Evolutionary conservation across 1,140 invertebrate genomes (phyloP), one percentile per base, ranked within the genome.

Genomic region (Heliconius hewitsoni): DNA sequence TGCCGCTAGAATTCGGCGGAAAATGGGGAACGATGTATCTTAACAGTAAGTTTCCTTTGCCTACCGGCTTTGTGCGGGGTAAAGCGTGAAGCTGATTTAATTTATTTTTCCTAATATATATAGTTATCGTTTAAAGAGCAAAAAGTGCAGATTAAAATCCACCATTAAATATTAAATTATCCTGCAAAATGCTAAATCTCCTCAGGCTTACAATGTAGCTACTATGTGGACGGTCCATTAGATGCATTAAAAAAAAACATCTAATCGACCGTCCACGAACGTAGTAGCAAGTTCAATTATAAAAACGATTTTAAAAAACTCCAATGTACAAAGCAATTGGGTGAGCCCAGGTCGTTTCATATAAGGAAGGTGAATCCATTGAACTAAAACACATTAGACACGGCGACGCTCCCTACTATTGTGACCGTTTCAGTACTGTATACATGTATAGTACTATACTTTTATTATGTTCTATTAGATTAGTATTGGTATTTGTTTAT

Each of bases 381-480:
- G 37, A 76, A 76, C 57, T 66, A 42, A 70, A 42, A 76, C 74
- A 70, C 74, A 70, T 76, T 70, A 76, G 57, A 75, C 11, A 66
- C 55, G 57, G 74, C 27, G 74, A 34, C 39, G 57, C 37, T 66
- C 74, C 74, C 39, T 76, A 13, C 23, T 5, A 66, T 66, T 66
- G 60, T 66, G 27, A 4, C 55, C 55, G 9, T 23, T 60, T 60
- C 60, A 66, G 4, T 30, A 16, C 27, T 27, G 23, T 18, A 30
- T 66, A 16, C 4, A 66, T 11, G 16, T 3, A 16, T 16, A 16
- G 60, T 66, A 66, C 60, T 66, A 66, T 66, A 30, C 23, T 66
- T 66, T 57, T 27, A 11, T 66, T 66, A 30, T 11, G 60, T 1
- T 66, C 23, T 27, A 27, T 66, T 66, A 66, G n/a, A 66, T 66